phyloP scores from a whole-genome alignment of 64 coral and sea anemone genomes.

The Orbicella faveolata region DNA sequence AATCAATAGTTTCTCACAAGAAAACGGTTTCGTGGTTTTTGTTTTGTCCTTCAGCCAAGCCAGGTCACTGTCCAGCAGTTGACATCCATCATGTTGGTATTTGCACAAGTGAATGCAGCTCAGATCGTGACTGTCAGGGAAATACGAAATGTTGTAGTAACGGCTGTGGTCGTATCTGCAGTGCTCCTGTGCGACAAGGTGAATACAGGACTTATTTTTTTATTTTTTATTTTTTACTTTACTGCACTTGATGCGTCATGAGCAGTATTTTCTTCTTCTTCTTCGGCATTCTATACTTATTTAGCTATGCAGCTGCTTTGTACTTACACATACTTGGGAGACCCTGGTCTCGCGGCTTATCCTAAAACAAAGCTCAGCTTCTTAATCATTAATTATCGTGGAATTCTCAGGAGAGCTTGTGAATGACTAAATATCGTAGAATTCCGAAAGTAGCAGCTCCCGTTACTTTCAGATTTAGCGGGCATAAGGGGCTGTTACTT shows the following conservation, averaged over 20 bases:
- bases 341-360: no score
- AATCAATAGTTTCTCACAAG: no score
- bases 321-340: no score
- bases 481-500: no score
- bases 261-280: background rate
- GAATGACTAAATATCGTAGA: no score
- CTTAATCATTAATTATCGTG: no score
- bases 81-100: constrained; percentile 44
- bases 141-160: constrained; percentile 90
- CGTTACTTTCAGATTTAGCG: no score
- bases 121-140: constrained; percentile 75
- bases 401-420: no score
- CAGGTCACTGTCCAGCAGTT: constrained; percentile 74
- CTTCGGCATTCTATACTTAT: background rate
- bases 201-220: background rate
- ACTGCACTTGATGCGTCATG: background rate
- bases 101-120: constrained; percentile 75
- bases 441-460: no score
- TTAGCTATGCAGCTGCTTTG: no score
- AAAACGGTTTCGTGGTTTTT: background rate
- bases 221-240: no score
- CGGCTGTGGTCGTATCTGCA: constrained; percentile 80
- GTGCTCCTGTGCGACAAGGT: constrained; percentile 80
- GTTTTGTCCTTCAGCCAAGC: constrained; percentile 35
- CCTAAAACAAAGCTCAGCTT: no score